Evolutionary conservation across 2,797 vertebrate genomes (phyloP), one percentile per base, ranked within the genome.

Genomic region (Fundulus diaphanus): DNA sequence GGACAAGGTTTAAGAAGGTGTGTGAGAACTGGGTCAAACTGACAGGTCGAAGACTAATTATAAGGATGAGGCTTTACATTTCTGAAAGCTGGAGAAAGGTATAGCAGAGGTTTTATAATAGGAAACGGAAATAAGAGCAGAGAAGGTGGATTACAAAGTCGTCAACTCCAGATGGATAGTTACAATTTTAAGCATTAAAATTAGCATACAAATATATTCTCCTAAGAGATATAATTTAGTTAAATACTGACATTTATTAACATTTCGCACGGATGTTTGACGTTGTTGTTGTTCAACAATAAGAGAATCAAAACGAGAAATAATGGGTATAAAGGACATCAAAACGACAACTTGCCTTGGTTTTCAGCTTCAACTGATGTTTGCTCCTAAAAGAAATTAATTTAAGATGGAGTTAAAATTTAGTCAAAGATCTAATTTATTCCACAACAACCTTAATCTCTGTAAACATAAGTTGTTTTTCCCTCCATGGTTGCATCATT

Each of bases 401-500:
- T 40, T 40, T 49, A 49, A 9, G 16, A 16, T 49, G 18, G 57
- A 37, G 33, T 24, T 63, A 7, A 37, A 37, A 63, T 63, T 37
- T 63, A 35, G 35, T 3, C 2, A 12, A 35, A 7, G 22, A 35
- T 35, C 35, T 18, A 61, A 61, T 22, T 35, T 63, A 63, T 33
- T 35, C 3, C 15, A 49, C 18, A 33, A 52, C 24, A 52, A 52
- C 24, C 3, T 1, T 63, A 18, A 63, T 0, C 59, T 63, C 8
- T 63, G 20, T 61, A 63, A 37, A 42, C 7, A 13, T 40, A n/a
- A 42, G 2, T 6, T n/a, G 24, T 24, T n/a, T 66, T 18, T 18
- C 48, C 18, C 18, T 49, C n/a, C 37, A n/a, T 42, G 63, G 11
- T 61, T 68, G 7, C 33, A 8, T 77, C 15, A 27, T 1, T 87